phyloP scores from a whole-genome alignment of 2,113 vertebrate genomes.

The Rhea americana region DNA sequence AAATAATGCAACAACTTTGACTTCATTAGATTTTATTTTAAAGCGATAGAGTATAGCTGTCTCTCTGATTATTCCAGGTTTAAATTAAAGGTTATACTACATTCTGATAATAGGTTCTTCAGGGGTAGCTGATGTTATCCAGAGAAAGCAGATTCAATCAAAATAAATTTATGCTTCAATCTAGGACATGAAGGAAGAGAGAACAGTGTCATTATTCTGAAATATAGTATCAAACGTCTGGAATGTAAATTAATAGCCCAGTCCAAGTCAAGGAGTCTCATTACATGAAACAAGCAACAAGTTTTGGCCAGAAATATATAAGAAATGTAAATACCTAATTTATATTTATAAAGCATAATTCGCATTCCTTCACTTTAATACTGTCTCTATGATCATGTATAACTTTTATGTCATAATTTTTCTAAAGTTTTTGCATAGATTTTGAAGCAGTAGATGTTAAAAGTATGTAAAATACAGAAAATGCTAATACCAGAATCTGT shows the following conservation, averaged over 20 bases:
- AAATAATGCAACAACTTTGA: not conserved
- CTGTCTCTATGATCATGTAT: not conserved
- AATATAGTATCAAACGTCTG: not conserved
- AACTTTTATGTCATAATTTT: not conserved
- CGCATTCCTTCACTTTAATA: not conserved
- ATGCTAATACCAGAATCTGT: not conserved
- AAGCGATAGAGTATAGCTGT: not conserved
- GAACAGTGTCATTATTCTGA: slow-evolving; percentile 19
- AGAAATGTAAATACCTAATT: not conserved
- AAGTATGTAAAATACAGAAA: not conserved
- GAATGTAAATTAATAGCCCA: not conserved
- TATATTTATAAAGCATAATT: not conserved
- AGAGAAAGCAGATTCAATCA: not conserved
- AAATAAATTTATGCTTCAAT: slow-evolving; percentile 1
- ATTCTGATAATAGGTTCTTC: not conserved
- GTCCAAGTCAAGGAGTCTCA: not conserved
- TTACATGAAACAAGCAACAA: not conserved
- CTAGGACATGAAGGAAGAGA: not conserved
- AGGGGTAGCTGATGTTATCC: not conserved
- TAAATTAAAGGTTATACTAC: not conserved
- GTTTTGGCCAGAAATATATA: not conserved
- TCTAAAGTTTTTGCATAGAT: not conserved
- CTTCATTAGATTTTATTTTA: slow-evolving; percentile 31
- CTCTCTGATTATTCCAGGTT: not conserved
- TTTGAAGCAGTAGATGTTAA: not conserved